phyloP scores from a whole-genome alignment of 2,113 vertebrate genomes.

The Glaucomys volans region DNA sequence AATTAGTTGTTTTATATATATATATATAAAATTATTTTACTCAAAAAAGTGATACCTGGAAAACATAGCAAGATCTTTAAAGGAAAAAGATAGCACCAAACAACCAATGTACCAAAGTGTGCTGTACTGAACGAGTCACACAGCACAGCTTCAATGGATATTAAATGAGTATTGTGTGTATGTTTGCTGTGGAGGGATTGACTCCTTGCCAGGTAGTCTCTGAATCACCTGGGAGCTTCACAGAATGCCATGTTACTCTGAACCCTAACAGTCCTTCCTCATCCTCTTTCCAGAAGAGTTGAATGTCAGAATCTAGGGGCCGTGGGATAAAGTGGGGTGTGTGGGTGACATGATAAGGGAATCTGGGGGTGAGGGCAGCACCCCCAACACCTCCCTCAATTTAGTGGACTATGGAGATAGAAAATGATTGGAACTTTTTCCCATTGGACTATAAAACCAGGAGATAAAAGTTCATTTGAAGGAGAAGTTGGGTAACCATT shows the following conservation, averaged over 20 bases:
- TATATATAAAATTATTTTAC: no score
- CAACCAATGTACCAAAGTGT: neutral
- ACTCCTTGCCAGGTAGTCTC: neutral
- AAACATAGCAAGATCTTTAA: neutral
- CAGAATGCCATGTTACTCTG: neutral
- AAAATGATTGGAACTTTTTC: neutral
- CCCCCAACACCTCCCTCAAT: rapidly evolving
- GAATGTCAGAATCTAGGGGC: neutral
- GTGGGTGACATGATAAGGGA: neutral
- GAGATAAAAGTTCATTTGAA: neutral
- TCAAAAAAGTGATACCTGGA: neutral
- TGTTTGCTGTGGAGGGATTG: neutral
- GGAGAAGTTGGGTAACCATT: neutral
- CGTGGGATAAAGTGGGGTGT: no score
- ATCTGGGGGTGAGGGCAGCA: neutral
- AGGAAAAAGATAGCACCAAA: neutral
- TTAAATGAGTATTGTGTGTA: neutral
- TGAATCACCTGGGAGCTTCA: neutral
- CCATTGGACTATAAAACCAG: neutral
- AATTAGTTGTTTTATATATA: no score
- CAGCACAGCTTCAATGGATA: neutral
- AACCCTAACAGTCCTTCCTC: neutral
- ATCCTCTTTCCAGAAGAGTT: neutral
- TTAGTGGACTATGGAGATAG: neutral
- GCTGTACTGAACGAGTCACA: neutral